Base-by-base conservation (phyloP, 1,140 invertebrate species). In the Bombyx mandarina region DNA sequence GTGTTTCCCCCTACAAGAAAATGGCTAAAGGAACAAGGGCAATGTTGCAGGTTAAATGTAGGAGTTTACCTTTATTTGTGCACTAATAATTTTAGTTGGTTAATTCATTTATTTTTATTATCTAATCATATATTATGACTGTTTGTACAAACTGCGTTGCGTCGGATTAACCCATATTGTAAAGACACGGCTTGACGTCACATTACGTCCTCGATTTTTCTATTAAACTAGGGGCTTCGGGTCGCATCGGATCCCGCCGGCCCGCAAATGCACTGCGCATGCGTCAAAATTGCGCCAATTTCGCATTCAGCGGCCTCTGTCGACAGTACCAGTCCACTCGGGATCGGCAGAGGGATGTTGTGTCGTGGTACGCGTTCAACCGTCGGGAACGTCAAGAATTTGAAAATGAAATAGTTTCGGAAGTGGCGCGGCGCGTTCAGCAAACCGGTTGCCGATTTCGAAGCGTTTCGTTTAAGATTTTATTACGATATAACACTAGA, bases 221-320 rank as follows among this genome's bases (percentile, higher is more conserved):
- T 81, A 84, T 83, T 76, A 79, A 77, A 71, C 72, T 70, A 77
- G 78, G 75, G 79, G 72, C 77, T 73, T 78, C 76, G 79, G 78
- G 78, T 79, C 80, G 71, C 65, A 73, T 79, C 75, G 77, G 70
- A 69, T 74, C 72, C 72, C 77, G 80, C 78, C 79, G 79, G 77
- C 67, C 77, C 71, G 71, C 72, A 66, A 77, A 67, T 77, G 61
- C 59, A 55, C 52, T 56, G 74, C 83, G 83, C 83, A 84, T 84
- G 83, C 83, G 83, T 73, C 65, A 63, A 75, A 82, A 77, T 84
- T 86, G 83, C 83, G 83, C 83, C 83, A 86, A 84, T 86, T 86
- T 82, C 69, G 75, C 71, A 57, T 52, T 63, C 78, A 74, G 83
- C 77, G 81, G 71, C 83, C 83, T 86, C 83, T 84, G 69, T 63